Conservation (phyloP, 2,888 invertebrate genomes). For the Cloeon dipterum region DNA sequence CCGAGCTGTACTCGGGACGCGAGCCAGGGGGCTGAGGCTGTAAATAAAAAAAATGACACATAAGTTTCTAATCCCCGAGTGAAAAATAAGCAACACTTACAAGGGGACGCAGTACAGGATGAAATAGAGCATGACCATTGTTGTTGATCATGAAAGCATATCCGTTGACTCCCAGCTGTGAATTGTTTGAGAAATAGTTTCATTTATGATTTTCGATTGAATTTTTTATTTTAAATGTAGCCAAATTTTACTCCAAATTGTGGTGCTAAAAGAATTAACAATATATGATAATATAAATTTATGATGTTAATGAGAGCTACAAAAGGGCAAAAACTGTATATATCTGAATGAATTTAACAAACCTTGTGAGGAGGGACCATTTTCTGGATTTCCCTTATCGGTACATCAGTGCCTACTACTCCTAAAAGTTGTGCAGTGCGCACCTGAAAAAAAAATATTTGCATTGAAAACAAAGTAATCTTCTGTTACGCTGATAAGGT, state of each 20-base stretch:
- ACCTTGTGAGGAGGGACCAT: slow-evolving; percentile 87
- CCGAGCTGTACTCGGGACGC: slow-evolving; percentile 81
- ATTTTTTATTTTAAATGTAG: too few relatives aligned
- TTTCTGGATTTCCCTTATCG: slow-evolving; percentile 85
- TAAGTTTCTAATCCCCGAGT: too few relatives aligned
- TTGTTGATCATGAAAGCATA: slow-evolving; percentile 95
- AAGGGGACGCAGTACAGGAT: slow-evolving; percentile 82
- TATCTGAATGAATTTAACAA: slow-evolving; percentile 10
- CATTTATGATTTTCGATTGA: too few relatives aligned
- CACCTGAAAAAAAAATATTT: slow-evolving; percentile 40
- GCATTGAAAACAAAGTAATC: slow-evolving; percentile 5
- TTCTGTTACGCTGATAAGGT: slow-evolving; percentile 5
- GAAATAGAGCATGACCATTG: slow-evolving; percentile 88
- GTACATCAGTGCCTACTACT: slow-evolving; percentile 92
- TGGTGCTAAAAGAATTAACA: too few relatives aligned
- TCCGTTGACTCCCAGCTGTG: slow-evolving; percentile 81
- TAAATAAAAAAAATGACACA: slow-evolving; percentile 12
- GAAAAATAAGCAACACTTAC: slow-evolving; percentile 28
- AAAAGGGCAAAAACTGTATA: too few relatives aligned
- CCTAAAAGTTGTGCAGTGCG: slow-evolving; percentile 82
- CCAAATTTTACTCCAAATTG: too few relatives aligned
- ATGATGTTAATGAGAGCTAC: too few relatives aligned
- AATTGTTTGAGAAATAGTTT: slow-evolving; percentile 14
- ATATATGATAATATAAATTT: too few relatives aligned
- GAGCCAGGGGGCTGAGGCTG: slow-evolving; percentile 31